phyloP scores from a whole-genome alignment of 2,113 vertebrate genomes.

The Eleginops maclovinus region DNA sequence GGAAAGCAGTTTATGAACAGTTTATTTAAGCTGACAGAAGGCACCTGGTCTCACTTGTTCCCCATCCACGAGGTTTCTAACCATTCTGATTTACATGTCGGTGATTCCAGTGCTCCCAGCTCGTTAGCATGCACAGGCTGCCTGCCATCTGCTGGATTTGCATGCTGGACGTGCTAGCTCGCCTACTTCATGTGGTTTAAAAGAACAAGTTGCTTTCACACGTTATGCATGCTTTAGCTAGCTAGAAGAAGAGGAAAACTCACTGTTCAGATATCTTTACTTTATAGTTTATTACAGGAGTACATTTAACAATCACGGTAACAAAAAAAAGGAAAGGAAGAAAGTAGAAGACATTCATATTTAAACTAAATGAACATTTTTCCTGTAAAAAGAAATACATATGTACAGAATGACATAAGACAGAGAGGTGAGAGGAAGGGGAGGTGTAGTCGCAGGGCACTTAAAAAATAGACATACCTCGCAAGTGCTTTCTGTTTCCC shows the following conservation, averaged over 20 bases:
- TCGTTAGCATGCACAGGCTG: background rate
- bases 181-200: slow-evolving; percentile 21
- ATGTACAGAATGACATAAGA: slow-evolving; percentile 89
- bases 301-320: slow-evolving; percentile 89
- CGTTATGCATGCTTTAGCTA: background rate
- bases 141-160: slow-evolving; percentile 13
- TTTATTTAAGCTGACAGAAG: slow-evolving; percentile 6
- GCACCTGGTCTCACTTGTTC: slow-evolving; percentile 34
- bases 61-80: slow-evolving; percentile 2
- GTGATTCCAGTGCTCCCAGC: background rate
- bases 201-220: background rate
- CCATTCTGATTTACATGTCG: slow-evolving; percentile 11
- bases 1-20: background rate
- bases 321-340: slow-evolving; percentile 74
- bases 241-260: background rate
- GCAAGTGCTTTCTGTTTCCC: slow-evolving; percentile 91
- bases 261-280: slow-evolving; percentile 50
- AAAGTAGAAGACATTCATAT: slow-evolving; percentile 90
- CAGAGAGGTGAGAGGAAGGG: slow-evolving; percentile 69
- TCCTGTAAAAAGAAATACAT: slow-evolving; percentile 86
- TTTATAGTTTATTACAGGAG: slow-evolving; percentile 90
- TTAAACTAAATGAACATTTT: slow-evolving; percentile 81
- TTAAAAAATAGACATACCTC: slow-evolving; percentile 87
- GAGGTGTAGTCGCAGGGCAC: slow-evolving; percentile 88
- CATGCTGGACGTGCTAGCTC: background rate